phyloP scores from a whole-genome alignment of 2,888 invertebrate species.

The Andrena hattorfiana region DNA sequence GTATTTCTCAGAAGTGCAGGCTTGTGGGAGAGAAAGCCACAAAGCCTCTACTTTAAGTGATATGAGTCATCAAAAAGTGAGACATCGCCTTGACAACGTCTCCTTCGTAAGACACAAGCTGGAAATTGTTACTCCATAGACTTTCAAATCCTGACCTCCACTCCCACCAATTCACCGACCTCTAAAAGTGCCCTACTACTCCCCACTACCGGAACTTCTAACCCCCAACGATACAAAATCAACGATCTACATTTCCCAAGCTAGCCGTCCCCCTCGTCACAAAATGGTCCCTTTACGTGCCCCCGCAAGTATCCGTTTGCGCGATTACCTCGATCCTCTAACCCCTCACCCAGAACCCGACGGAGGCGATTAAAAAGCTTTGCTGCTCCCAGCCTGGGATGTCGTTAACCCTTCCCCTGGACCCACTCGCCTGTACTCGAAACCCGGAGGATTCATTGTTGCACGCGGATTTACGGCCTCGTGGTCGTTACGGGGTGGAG shows the following conservation, averaged over 20 bases:
- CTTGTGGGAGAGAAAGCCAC: too few relatives aligned
- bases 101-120: too few relatives aligned
- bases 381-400: not conserved
- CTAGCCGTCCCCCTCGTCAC: not conserved
- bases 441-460: not conserved
- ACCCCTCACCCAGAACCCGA: not conserved
- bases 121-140: too few relatives aligned
- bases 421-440: not conserved
- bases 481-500: not conserved
- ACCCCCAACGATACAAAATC: not conserved
- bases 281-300: not conserved
- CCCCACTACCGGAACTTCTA: not conserved
- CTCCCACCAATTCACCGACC: too few relatives aligned
- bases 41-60: too few relatives aligned
- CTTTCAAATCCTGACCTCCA: too few relatives aligned
- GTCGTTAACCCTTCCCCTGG: not conserved
- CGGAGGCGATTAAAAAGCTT: not conserved
- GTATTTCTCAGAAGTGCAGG: too few relatives aligned
- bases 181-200: not conserved
- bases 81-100: too few relatives aligned
- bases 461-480: conserved; percentile 15
- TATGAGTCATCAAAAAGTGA: too few relatives aligned
- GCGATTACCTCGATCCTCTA: not conserved
- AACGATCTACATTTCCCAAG: not conserved
- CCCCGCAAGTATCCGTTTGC: not conserved